phyloP scores from a whole-genome alignment of 2,888 invertebrate species.

The Patella pellucida region DNA sequence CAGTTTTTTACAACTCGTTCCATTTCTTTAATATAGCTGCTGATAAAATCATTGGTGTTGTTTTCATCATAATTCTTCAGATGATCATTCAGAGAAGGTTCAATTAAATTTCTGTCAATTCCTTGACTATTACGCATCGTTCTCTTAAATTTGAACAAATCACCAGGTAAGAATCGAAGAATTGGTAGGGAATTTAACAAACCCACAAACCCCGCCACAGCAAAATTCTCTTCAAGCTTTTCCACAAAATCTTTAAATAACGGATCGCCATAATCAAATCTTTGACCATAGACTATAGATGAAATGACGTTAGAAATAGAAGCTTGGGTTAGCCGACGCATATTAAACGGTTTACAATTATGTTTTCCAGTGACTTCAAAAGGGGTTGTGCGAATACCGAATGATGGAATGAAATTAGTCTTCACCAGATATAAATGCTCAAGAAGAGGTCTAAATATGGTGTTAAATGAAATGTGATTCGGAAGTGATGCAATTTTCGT shows the following conservation, averaged over 20 bases:
- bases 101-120: slow-evolving; percentile 19
- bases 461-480: no score
- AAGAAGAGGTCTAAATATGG: no score
- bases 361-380: slow-evolving; percentile 10
- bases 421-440: no score
- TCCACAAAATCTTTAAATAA: slow-evolving; percentile 20
- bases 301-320: slow-evolving; percentile 28
- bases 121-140: slow-evolving; percentile 20
- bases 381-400: no score
- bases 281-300: slow-evolving; percentile 17
- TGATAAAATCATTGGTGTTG: slow-evolving; percentile 41
- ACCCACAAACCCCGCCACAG: neutral
- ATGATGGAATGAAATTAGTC: no score
- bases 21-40: no score
- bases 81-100: slow-evolving; percentile 29
- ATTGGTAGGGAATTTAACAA: slow-evolving; percentile 31
- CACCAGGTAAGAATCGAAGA: slow-evolving; percentile 42
- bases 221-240: slow-evolving; percentile 17
- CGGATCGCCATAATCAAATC: slow-evolving; percentile 26
- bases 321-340: neutral
- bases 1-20: slow-evolving; percentile 24
- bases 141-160: slow-evolving; percentile 35
- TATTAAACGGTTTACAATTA: slow-evolving; percentile 12
- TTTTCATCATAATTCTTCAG: slow-evolving; percentile 32
- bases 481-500: no score